A percentile compares a stretch with the other conserved stretches of the same genome.
These are phyloP conservation scores for Atopsyche davidsoni DNA, from an alignment of 1,140 invertebrate genomes.

Conservation along the genomic window DNA sequence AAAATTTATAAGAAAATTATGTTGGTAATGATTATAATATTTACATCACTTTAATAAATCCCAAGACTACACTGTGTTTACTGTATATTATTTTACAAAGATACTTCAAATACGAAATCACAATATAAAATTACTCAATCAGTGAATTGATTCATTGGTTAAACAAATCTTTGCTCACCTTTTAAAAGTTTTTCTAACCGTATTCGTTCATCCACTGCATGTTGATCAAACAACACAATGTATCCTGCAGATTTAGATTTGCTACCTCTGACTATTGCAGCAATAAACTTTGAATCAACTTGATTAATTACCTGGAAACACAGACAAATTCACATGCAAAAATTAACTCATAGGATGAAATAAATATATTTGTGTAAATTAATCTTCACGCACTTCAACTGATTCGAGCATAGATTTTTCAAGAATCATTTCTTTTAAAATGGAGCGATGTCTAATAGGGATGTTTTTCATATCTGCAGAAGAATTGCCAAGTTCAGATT, in stretches of 20 bases:
- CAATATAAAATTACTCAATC: conserved; percentile 14
- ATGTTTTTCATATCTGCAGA: too few species aligned
- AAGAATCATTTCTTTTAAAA: too few species aligned
- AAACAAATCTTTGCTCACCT: conserved; percentile 32
- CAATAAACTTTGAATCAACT: conserved; percentile 60
- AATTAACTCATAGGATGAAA: background rate
- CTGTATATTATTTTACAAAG: conserved; percentile 3
- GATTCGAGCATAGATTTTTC: conserved; percentile 7
- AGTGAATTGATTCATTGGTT: conserved; percentile 18
- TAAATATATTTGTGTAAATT: background rate
- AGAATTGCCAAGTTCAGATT: background rate
- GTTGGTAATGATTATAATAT: too few species aligned
- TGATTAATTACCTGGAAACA: conserved; percentile 51
- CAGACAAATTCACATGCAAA: too few species aligned
- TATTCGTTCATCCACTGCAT: conserved; percentile 63
- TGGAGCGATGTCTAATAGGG: too few species aligned
- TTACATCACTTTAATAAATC: too few species aligned
- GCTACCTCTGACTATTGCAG: conserved; percentile 30
- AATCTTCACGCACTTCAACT: background rate
- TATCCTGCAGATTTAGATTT: conserved; percentile 30
- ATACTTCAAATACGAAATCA: conserved; percentile 6
- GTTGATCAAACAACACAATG: conserved; percentile 60
- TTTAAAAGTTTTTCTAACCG: conserved; percentile 50
- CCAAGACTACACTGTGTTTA: too few species aligned
- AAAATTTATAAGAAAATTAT: too few species aligned